Conservation (phyloP, 2,797 vertebrate genomes). For the Microctenopoma stevenorrisi region DNA sequence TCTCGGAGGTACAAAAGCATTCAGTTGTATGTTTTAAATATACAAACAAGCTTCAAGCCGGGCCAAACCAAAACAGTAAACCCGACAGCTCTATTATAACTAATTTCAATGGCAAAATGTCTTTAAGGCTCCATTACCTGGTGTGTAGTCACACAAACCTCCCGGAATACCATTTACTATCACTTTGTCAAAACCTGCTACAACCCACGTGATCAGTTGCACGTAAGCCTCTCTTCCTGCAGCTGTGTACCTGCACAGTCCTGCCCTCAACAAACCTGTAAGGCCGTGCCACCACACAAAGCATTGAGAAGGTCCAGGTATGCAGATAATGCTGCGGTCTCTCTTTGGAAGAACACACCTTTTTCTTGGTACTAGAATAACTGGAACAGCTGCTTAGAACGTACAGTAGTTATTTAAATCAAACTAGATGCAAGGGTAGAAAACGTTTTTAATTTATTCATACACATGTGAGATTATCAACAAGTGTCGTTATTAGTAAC, state of each 20-base stretch:
- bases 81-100: no score
- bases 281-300: conserved; percentile 5
- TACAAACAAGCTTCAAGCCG: not conserved
- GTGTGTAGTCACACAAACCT: conserved; percentile 5
- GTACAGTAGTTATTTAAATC: not conserved
- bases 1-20: no score
- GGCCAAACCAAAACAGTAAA: not conserved
- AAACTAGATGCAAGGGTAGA: not conserved
- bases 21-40: not conserved
- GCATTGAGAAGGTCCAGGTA: conserved; percentile 25
- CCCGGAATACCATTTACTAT: not conserved
- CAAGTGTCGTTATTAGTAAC: not conserved
- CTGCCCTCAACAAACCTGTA: conserved; percentile 39
- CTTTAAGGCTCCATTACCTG: conserved; percentile 36
- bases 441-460: conserved; percentile 42
- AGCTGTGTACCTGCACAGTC: conserved; percentile 31
- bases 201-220: conserved; percentile 17
- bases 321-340: conserved; percentile 19
- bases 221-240: conserved; percentile 37
- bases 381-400: conserved; percentile 44
- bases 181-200: not conserved
- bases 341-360: conserved; percentile 49
- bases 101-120: not conserved
- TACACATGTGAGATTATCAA: conserved; percentile 1
- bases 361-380: conserved; percentile 45